Evolutionary conservation across 2,797 vertebrate genomes (phyloP), one percentile per base, ranked within the genome.

Genomic region (Naso thynnoides): DNA sequence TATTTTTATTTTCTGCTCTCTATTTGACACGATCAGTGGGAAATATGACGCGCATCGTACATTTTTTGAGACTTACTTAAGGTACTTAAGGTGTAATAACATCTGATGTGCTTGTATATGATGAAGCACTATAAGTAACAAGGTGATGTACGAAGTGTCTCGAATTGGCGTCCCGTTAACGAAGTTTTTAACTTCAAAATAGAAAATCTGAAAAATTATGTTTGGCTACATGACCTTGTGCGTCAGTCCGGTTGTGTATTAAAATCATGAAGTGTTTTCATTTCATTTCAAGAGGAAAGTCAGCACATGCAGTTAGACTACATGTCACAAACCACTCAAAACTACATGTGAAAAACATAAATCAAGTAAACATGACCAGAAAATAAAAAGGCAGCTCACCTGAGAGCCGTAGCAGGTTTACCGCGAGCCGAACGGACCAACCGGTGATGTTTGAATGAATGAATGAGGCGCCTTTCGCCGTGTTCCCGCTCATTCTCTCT

Each of bases 321-420:
- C 0, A 1, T 6, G 39, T 19, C 5, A 27, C 0, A 15, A 14
- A 3, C 11, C 58, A 18, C 48, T 42, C 70, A 73, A 4, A 73
- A 7, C 6, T 54, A 39, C 55, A 0, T 19, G 1, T 2, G 41
- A 2, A 47, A 54, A 67, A 9, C 21, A 2, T 0, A 6, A 4
- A 39, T 61, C 13, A 58, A 7, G 11, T 2, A 3, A 8, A 9
- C 19, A 8, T 0, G 11, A 8, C 16, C n/a, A n/a, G n/a, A 1
- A 38, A 45, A 18, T 4, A 13, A 14, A 36, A 36, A n/a, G 5
- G 1, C 14, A 19, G 15, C 76, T 79, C 60, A 83, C 81, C 81
- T 77, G 77, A 15, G 16, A 0, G 9, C 36, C 0, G 21, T 10
- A 19, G 27, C 29, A 0, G 38, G 27, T 0, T 6, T 3, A n/a